Evolutionary conservation across 2,888 invertebrate genomes (phyloP).

Genomic region (Exephanes ischioxanthus): DNA sequence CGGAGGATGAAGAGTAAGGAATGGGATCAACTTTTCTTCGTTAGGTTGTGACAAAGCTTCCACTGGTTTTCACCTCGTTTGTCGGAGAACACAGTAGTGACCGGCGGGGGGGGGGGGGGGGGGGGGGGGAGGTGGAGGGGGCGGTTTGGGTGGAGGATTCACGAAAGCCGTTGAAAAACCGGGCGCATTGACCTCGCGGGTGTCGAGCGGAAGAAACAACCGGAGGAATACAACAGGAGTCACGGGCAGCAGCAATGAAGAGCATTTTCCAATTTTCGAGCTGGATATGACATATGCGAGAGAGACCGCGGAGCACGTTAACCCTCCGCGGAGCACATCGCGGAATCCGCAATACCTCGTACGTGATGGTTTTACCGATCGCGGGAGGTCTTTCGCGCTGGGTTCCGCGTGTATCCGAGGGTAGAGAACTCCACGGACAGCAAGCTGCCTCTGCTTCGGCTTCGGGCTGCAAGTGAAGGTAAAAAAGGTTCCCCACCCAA

Average conservation of each 20-base stretch:
- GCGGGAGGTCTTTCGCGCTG: slow-evolving; percentile 39
- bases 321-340: slow-evolving; percentile 68
- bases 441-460: background rate
- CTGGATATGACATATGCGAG: slow-evolving; percentile 75
- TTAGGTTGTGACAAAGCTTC: background rate
- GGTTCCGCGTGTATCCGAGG: slow-evolving; percentile 22
- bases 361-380: slow-evolving; percentile 69
- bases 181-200: slow-evolving; percentile 66
- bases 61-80: background rate
- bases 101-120: too few species aligned
- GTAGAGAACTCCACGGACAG: slow-evolving; percentile 8
- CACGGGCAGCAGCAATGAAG: slow-evolving; percentile 68
- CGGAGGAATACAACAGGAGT: slow-evolving; percentile 55
- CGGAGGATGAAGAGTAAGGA: background rate
- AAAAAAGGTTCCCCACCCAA: too few species aligned
- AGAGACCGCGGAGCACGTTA: slow-evolving; percentile 70
- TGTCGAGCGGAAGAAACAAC: slow-evolving; percentile 60
- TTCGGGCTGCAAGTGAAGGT: background rate
- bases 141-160: background rate
- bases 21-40: background rate
- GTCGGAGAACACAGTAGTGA: background rate
- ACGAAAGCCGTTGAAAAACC: background rate
- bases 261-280: slow-evolving; percentile 82
- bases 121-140: background rate
- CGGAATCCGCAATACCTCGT: slow-evolving; percentile 67